Evolutionary conservation across 2,113 vertebrate species (phyloP).

Genomic region (Aspidoscelis tigris): DNA sequence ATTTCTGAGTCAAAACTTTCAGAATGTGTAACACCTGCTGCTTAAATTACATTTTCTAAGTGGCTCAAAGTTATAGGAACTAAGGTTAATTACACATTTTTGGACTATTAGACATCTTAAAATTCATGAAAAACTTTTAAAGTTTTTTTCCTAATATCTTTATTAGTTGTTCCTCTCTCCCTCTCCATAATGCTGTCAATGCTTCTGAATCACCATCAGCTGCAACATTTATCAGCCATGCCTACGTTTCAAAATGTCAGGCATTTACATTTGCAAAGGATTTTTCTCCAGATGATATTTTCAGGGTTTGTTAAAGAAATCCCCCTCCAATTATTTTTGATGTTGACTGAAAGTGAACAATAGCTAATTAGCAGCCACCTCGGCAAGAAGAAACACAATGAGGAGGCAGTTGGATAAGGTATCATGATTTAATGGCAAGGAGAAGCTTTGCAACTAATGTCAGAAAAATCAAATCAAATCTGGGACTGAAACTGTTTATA

Average conservation of each 20-base stretch:
- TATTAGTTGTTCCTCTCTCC: neutral
- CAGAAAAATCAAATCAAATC: neutral
- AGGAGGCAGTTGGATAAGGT: neutral
- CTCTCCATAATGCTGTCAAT: neutral
- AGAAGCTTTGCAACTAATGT: constrained; percentile 10
- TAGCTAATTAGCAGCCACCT: constrained; percentile 7
- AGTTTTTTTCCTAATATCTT: neutral
- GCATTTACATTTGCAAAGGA: neutral
- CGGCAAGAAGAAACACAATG: neutral
- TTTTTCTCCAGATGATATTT: constrained; percentile 26
- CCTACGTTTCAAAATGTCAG: constrained; percentile 26
- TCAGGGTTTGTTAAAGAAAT: constrained; percentile 14
- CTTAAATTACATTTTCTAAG: too few relatives aligned
- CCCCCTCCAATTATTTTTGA: constrained; percentile 14
- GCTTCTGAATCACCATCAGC: constrained; percentile 19
- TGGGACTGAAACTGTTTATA: neutral
- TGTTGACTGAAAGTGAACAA: constrained; percentile 21
- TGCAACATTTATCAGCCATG: neutral
- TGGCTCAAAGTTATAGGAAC: too few relatives aligned
- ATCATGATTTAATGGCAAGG: constrained; percentile 5
- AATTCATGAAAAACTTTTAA: neutral
- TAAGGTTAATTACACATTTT: neutral
- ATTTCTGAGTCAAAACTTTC: too few relatives aligned
- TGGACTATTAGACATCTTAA: neutral
- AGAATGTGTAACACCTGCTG: too few relatives aligned